A percentile compares a stretch with the other conserved stretches of the same genome.
Evolutionary conservation across 2,113 vertebrate species (phyloP).

Genomic region (Coregonus clupeaformis): DNA sequence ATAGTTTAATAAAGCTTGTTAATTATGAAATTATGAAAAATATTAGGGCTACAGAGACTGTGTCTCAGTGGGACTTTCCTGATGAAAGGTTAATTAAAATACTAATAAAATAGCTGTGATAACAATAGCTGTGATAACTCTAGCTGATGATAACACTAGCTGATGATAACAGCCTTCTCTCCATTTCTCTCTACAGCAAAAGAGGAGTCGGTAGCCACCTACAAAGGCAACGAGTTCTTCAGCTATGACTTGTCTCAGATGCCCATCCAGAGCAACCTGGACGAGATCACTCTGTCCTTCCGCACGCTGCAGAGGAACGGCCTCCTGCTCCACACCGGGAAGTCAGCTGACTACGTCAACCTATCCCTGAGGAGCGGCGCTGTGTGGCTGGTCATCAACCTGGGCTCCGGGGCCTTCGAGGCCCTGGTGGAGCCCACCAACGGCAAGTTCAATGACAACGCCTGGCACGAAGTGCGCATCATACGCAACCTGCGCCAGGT

Average conservation of each 20-base stretch:
- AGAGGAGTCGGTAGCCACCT: slow-evolving; percentile 90
- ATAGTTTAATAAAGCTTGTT: too few species aligned
- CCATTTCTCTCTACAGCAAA: slow-evolving; percentile 73
- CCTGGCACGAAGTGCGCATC: slow-evolving; percentile 89
- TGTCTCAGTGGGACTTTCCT: too few species aligned
- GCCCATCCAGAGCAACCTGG: slow-evolving; percentile 95
- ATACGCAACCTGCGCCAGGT: slow-evolving; percentile 97
- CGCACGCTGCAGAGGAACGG: slow-evolving; percentile 91
- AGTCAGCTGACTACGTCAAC: slow-evolving; percentile 93
- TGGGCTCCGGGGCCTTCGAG: slow-evolving; percentile 94
- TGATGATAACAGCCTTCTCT: slow-evolving; percentile 9
- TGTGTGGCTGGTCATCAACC: slow-evolving; percentile 94
- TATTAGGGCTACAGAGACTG: too few species aligned
- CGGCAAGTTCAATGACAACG: slow-evolving; percentile 91
- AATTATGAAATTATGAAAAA: too few species aligned
- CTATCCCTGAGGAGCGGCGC: slow-evolving; percentile 90
- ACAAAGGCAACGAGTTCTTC: slow-evolving; percentile 94
- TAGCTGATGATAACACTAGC: too few species aligned
- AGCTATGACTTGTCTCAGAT: slow-evolving; percentile 95
- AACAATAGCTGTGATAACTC: too few species aligned
- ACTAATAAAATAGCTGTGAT: too few species aligned
- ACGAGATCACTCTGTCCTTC: slow-evolving; percentile 94
- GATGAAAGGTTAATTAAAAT: too few species aligned
- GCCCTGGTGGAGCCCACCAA: slow-evolving; percentile 91
- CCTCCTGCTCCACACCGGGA: slow-evolving; percentile 93